Conservation (phyloP, 2,888 invertebrate species). For the Aporophyla nigra region DNA sequence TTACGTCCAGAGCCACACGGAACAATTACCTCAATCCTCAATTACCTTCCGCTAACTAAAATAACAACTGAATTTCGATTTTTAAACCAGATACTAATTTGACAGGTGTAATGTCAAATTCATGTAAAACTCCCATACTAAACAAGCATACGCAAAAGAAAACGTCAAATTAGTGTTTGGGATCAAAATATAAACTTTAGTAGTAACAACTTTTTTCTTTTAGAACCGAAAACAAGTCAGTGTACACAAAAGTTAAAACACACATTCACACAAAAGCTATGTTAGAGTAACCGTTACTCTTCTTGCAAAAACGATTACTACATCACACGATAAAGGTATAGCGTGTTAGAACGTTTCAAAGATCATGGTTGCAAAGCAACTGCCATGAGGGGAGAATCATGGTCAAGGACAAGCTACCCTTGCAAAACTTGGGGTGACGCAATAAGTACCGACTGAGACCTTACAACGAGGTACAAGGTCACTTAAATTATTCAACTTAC, state of each 20-base stretch:
- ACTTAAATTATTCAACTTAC: not conserved
- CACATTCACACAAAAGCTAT: not conserved
- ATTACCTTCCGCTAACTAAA: too few relatives aligned
- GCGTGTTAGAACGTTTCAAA: not conserved
- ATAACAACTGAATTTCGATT: too few relatives aligned
- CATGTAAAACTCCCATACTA: too few relatives aligned
- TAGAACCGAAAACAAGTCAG: not conserved
- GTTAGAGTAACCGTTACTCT: not conserved
- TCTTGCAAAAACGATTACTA: not conserved
- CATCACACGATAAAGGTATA: not conserved
- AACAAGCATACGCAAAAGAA: too few relatives aligned
- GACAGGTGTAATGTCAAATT: too few relatives aligned
- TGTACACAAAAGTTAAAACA: not conserved
- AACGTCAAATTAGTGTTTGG: too few relatives aligned
- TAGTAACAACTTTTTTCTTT: not conserved
- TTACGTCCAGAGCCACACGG: too few relatives aligned
- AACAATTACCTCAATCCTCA: too few relatives aligned
- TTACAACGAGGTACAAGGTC: not conserved
- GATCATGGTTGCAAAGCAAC: conserved; percentile 6
- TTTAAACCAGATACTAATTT: too few relatives aligned
- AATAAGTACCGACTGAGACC: not conserved
- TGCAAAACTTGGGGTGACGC: conserved; percentile 2
- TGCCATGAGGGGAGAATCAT: conserved; percentile 10
- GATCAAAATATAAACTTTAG: too few relatives aligned
- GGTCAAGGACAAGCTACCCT: conserved; percentile 2